Conservation (phyloP, 2,113 vertebrate species). For the Gulo gulo region DNA sequence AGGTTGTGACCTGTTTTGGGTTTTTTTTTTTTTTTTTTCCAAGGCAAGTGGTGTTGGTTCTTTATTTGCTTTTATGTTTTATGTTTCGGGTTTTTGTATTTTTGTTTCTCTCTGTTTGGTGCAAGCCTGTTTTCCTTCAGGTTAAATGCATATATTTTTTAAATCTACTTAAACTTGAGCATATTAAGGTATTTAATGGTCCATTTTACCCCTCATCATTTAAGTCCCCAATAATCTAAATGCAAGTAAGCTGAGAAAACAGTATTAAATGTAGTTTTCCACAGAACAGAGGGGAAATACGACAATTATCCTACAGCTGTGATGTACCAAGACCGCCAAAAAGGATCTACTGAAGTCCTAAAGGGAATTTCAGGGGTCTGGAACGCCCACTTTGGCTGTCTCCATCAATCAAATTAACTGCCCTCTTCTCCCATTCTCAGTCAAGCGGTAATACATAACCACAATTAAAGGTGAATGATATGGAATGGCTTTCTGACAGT, state of each 20-base stretch:
- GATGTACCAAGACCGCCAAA: not conserved
- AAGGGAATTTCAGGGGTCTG: not conserved
- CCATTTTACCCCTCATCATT: not conserved
- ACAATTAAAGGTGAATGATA: not conserved
- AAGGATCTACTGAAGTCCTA: not conserved
- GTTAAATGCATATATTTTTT: not conserved
- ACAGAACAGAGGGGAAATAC: not conserved
- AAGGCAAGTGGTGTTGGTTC: too few species aligned
- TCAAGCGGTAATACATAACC: not conserved
- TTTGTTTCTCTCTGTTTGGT: not conserved
- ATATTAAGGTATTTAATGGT: not conserved
- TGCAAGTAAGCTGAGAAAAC: not conserved
- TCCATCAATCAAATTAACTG: conserved; percentile 4
- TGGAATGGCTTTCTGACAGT: not conserved
- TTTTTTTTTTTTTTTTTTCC: too few species aligned
- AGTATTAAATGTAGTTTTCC: not conserved
- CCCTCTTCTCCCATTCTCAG: not conserved
- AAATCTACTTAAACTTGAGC: not conserved
- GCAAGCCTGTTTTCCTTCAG: not conserved
- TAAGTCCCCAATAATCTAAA: not conserved
- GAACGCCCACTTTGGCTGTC: not conserved
- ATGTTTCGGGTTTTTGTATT: not conserved
- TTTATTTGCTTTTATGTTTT: not conserved
- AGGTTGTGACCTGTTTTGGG: too few species aligned
- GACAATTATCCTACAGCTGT: not conserved